phyloP scores from a whole-genome alignment of 2,113 vertebrate species.

The Amphiprion percula region DNA sequence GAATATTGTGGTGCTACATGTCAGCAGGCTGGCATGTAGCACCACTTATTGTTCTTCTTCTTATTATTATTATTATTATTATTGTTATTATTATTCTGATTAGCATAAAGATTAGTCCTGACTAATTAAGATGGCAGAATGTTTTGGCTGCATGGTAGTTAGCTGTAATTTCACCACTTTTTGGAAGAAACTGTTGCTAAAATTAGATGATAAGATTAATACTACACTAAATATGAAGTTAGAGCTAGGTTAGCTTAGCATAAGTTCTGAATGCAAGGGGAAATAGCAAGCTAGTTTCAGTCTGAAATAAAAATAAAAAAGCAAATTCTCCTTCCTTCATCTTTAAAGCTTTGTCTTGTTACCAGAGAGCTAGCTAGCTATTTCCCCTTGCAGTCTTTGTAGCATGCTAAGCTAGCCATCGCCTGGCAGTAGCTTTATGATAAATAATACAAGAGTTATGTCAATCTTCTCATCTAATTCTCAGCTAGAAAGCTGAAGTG shows the following conservation, averaged over 20 bases:
- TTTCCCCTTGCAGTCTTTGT: too few species aligned
- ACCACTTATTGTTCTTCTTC: too few species aligned
- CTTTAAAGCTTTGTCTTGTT: too few species aligned
- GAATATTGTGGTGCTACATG: constrained; percentile 22
- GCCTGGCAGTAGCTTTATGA: neutral
- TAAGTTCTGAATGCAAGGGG: neutral
- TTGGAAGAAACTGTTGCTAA: neutral
- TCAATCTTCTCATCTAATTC: neutral
- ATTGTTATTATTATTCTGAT: neutral
- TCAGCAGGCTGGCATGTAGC: too few species aligned
- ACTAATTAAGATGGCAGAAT: neutral
- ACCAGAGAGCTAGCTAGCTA: too few species aligned
- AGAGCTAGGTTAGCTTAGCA: neutral
- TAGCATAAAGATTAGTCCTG: neutral
- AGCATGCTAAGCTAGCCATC: too few species aligned
- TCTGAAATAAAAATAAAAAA: too few species aligned
- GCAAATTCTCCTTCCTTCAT: too few species aligned
- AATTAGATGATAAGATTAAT: neutral
- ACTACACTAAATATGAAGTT: neutral
- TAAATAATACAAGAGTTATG: neutral
- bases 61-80: too few species aligned
- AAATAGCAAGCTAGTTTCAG: too few species aligned
- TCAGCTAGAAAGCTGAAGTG: neutral
- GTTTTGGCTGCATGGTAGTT: neutral
- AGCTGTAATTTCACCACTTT: neutral